Evolutionary conservation across 2,113 vertebrate species (phyloP), one percentile per base, ranked within the genome.

Genomic region (Microcebus tavaratra): DNA sequence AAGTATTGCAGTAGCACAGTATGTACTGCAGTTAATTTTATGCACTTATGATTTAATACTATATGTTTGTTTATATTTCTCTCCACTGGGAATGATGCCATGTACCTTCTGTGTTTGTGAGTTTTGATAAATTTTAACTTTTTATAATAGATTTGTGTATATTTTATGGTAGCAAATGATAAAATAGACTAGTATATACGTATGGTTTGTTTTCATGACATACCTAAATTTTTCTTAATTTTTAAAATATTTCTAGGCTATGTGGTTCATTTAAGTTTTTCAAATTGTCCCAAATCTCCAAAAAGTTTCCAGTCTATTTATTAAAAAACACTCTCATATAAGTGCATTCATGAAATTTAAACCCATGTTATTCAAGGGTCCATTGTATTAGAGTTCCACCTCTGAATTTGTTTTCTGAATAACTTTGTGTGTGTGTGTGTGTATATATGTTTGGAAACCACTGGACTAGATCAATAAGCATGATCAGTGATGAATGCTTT

Each of bases 401-500:
- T 68, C 55, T 96, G 76, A 90, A 91, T 90, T 95, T 96, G 61
- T 90, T 92, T 78, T 92, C n/a, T 93, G 48, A 94, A 78, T 53
- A 73, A 3, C 8, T 15, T 83, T 67, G 18, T 55, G 29, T 79
- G 20, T 70, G 14, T n/a, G 5, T 39, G 12, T 73, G 14, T 82
- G 18, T 34, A 2, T 42, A 8, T 76, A 18, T 92, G 7, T 92
- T 78, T 90, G 36, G 93, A 94, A 97, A 95, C 50, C 21, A 75
- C 67, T 87, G 23, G 57, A 45, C 67, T 86, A 79, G 73, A 50
- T 95, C 79, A 65, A 39, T 73, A 42, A 86, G 55, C 79, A 29
- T 65, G 59, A 88, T 94, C 45, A 80, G 61, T 80, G 45, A 67
- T 50, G 23, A 94, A 67, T 85, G 42, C 48, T 21, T 90, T 96